These are phyloP conservation scores for Macroteleia sp. DNA, from an alignment of 2,888 invertebrate species.

Conservation along the genomic window DNA sequence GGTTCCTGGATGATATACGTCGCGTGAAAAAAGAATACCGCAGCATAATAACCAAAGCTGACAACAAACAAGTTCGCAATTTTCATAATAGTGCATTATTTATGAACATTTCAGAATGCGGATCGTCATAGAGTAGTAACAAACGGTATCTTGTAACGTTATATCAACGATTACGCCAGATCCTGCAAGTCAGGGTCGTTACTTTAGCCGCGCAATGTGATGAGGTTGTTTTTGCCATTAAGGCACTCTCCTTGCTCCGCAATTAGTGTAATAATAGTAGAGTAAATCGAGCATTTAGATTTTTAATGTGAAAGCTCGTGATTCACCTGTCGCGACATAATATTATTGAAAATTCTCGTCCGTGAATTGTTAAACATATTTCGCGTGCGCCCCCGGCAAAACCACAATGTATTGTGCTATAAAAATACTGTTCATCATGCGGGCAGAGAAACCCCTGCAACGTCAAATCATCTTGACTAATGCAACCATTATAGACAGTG, in stretches of 20 bases:
- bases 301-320: constrained; percentile 57
- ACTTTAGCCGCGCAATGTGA: constrained; percentile 49
- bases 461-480: too few species aligned
- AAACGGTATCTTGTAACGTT: constrained; percentile 52
- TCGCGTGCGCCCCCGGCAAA: constrained; percentile 24
- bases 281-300: constrained; percentile 56
- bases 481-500: too few species aligned
- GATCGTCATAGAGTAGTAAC: constrained; percentile 40
- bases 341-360: constrained; percentile 43
- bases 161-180: constrained; percentile 59
- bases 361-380: constrained; percentile 31
- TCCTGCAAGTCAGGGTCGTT: constrained; percentile 64
- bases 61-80: constrained; percentile 34
- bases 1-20: constrained; percentile 14
- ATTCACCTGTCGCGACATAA: constrained; percentile 56
- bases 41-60: constrained; percentile 7
- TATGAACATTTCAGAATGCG: constrained; percentile 35
- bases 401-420: constrained; percentile 11
- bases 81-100: constrained; percentile 49
- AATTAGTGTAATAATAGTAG: constrained; percentile 62
- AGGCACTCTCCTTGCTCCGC: constrained; percentile 49
- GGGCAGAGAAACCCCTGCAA: too few species aligned
- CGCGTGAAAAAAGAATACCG: not conserved
- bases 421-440: constrained; percentile 45
- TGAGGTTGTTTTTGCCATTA: constrained; percentile 64